Evolutionary conservation across 2,888 invertebrate genomes (phyloP).

Genomic region (Tachystola acroxantha): DNA sequence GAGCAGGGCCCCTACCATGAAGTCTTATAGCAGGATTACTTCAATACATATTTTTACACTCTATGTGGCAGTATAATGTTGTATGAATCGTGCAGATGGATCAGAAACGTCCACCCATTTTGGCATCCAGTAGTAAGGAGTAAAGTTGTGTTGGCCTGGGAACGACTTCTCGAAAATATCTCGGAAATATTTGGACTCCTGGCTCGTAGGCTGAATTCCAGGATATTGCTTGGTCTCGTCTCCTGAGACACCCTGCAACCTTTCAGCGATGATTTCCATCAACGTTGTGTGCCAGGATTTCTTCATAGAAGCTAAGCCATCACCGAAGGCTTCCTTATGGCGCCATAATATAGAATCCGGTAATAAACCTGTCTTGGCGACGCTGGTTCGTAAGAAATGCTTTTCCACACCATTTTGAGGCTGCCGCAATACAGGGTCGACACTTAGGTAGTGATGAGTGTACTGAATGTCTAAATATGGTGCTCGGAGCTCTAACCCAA

Average conservation of each 20-base stretch:
- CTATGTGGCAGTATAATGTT: conserved; percentile 77
- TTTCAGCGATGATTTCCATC: conserved; percentile 82
- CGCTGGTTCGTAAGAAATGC: conserved; percentile 89
- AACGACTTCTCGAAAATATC: conserved; percentile 83
- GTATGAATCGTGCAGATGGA: conserved; percentile 86
- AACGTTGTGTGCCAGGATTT: conserved; percentile 84
- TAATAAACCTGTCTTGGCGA: conserved; percentile 83
- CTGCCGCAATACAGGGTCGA: conserved; percentile 82
- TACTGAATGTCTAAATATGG: conserved; percentile 94
- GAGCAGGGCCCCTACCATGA: too few species aligned
- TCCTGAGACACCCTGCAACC: conserved; percentile 63
- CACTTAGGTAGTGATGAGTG: conserved; percentile 86
- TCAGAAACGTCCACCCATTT: conserved; percentile 84
- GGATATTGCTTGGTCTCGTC: conserved; percentile 81
- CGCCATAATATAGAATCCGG: conserved; percentile 94
- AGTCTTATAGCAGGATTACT: too few species aligned
- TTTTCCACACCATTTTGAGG: conserved; percentile 91
- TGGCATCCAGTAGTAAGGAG: conserved; percentile 89
- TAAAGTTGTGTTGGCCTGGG: conserved; percentile 78
- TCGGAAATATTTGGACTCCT: conserved; percentile 88
- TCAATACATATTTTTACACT: too few species aligned
- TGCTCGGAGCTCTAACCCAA: conserved; percentile 89
- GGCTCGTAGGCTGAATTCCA: conserved; percentile 85
- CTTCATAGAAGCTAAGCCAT: conserved; percentile 85
- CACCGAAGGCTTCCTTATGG: conserved; percentile 94